phyloP scores from a whole-genome alignment of 2,888 invertebrate species.

The Pyrocoelia pectoralis region DNA sequence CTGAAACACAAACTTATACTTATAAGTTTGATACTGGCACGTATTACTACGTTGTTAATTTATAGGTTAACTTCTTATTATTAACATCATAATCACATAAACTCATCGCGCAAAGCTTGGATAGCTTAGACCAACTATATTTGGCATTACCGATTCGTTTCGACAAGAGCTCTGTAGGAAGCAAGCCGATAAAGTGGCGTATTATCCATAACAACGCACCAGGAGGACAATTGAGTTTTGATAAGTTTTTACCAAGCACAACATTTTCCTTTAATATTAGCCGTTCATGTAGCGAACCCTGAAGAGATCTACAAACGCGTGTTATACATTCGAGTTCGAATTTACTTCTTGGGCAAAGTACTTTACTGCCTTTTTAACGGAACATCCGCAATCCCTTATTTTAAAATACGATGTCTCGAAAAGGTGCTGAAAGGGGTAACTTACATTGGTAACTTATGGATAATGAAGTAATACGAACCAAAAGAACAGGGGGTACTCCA shows the following conservation, averaged over 20 bases:
- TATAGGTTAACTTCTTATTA: background rate
- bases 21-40: background rate
- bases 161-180: constrained; percentile 41
- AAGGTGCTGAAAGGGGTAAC: too few species aligned
- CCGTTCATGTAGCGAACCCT: background rate
- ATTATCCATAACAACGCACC: constrained; percentile 37
- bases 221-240: constrained; percentile 19
- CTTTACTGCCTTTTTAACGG: background rate
- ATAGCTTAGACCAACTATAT: constrained; percentile 31
- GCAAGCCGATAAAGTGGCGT: constrained; percentile 40
- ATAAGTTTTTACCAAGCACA: background rate
- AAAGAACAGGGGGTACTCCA: too few species aligned
- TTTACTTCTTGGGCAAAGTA: too few species aligned
- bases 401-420: background rate
- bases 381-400: background rate
- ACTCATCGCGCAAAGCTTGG: constrained; percentile 13
- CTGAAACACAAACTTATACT: constrained; percentile 19
- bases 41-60: constrained; percentile 11
- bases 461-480: too few species aligned
- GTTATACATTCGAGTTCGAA: background rate
- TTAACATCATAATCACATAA: constrained; percentile 3
- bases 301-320: background rate
- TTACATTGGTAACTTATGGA: too few species aligned
- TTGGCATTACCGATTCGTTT: constrained; percentile 27
- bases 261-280: background rate